These are phyloP conservation scores for Odontothrips loti DNA, from an alignment of 2,888 invertebrate genomes.

Conservation along the genomic window DNA sequence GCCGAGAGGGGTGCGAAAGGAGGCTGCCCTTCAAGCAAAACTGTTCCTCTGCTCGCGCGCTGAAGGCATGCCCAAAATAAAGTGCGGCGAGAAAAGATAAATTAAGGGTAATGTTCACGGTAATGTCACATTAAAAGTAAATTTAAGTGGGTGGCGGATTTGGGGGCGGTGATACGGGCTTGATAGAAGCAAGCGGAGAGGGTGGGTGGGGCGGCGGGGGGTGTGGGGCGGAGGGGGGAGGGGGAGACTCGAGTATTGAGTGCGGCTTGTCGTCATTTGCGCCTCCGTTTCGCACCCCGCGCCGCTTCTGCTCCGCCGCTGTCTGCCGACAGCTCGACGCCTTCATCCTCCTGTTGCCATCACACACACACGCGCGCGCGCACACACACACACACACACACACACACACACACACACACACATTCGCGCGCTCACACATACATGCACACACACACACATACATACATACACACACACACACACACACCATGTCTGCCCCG, in stretches of 20 bases:
- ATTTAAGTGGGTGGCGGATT: constrained; percentile 26
- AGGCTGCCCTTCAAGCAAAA: constrained; percentile 14
- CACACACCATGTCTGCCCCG: too few relatives aligned
- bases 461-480: too few relatives aligned
- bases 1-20: neutral
- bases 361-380: too few relatives aligned
- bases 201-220: neutral
- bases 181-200: neutral
- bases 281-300: too few relatives aligned
- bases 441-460: too few relatives aligned
- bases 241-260: neutral
- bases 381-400: too few relatives aligned
- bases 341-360: too few relatives aligned
- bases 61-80: constrained; percentile 6
- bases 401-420: too few relatives aligned
- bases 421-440: too few relatives aligned
- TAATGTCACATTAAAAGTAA: constrained; percentile 27
- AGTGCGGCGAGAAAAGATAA: constrained; percentile 26
- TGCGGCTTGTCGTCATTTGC: too few relatives aligned
- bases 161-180: constrained; percentile 23
- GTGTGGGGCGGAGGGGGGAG: neutral
- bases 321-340: too few relatives aligned
- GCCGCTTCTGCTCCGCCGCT: too few relatives aligned
- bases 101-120: constrained; percentile 25
- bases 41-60: neutral